Evolutionary conservation across 1,140 invertebrate species (phyloP).

Genomic region (Charaxes varanes): DNA sequence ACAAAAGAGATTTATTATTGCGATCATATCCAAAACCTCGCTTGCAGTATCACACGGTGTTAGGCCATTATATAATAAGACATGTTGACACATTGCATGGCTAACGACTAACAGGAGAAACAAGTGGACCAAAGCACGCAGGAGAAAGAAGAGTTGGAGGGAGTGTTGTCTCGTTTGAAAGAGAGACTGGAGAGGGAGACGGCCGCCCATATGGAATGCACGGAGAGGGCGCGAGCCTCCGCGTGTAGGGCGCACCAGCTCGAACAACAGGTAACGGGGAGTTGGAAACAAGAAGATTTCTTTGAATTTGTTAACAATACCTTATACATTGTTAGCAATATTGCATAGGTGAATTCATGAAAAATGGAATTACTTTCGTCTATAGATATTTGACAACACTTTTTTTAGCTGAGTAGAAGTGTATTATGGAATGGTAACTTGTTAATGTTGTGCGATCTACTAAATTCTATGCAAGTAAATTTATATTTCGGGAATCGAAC

Average conservation of each 20-base stretch:
- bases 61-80: constrained; percentile 1
- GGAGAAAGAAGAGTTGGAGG: constrained; percentile 94
- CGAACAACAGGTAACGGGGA: constrained; percentile 71
- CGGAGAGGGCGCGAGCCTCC: constrained; percentile 84
- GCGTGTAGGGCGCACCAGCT: constrained; percentile 85
- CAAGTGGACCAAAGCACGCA: constrained; percentile 91
- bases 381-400: too few species aligned
- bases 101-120: constrained; percentile 79
- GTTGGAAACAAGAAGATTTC: not conserved
- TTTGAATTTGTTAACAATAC: not conserved
- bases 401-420: too few species aligned
- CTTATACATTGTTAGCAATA: too few species aligned
- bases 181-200: constrained; percentile 93
- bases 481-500: too few species aligned
- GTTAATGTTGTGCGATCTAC: too few species aligned
- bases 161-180: constrained; percentile 87
- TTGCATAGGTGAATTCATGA: too few species aligned
- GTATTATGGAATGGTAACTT: too few species aligned
- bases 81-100: constrained; percentile 2
- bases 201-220: constrained; percentile 88
- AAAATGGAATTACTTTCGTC: too few species aligned
- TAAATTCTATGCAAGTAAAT: too few species aligned
- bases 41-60: constrained; percentile 7
- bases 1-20: too few species aligned
- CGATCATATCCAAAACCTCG: too few species aligned